phyloP scores from a whole-genome alignment of 2,797 vertebrate genomes.

The Syngnathus rostellatus region DNA sequence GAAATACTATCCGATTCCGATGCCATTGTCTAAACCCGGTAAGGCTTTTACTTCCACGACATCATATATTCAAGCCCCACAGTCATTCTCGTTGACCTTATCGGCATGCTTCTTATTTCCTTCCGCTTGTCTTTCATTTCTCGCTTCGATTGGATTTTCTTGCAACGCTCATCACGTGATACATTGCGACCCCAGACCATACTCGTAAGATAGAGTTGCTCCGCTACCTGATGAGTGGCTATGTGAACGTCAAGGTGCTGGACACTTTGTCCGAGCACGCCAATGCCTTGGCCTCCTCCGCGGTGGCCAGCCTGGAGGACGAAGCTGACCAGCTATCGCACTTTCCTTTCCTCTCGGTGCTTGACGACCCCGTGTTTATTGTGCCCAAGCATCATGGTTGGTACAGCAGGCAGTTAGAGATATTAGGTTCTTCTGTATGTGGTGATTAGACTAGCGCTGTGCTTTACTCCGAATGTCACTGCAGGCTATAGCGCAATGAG shows the following conservation, averaged over 20 bases:
- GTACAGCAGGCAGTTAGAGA: slow-evolving; percentile 58
- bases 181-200: slow-evolving; percentile 71
- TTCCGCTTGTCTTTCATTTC: slow-evolving; percentile 50
- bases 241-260: slow-evolving; percentile 81
- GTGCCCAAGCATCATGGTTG: slow-evolving; percentile 85
- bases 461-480: slow-evolving; percentile 22
- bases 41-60: slow-evolving; percentile 24
- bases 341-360: slow-evolving; percentile 81
- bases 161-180: slow-evolving; percentile 17
- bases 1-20: slow-evolving; percentile 92
- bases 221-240: slow-evolving; percentile 86
- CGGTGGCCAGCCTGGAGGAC: slow-evolving; percentile 81
- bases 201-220: slow-evolving; percentile 87
- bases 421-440: slow-evolving; percentile 31
- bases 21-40: slow-evolving; percentile 98
- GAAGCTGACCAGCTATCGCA: slow-evolving; percentile 80
- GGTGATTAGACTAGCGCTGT: slow-evolving; percentile 34
- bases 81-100: slow-evolving; percentile 9
- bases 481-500: slow-evolving; percentile 18
- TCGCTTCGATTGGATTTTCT: slow-evolving; percentile 48
- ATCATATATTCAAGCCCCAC: not conserved
- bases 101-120: slow-evolving; percentile 48
- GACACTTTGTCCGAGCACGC: slow-evolving; percentile 85
- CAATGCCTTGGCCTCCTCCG: slow-evolving; percentile 78
- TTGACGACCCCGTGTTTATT: slow-evolving; percentile 72